Evolutionary conservation across 1,140 invertebrate species (phyloP).

Genomic region (Ceratitis capitata): DNA sequence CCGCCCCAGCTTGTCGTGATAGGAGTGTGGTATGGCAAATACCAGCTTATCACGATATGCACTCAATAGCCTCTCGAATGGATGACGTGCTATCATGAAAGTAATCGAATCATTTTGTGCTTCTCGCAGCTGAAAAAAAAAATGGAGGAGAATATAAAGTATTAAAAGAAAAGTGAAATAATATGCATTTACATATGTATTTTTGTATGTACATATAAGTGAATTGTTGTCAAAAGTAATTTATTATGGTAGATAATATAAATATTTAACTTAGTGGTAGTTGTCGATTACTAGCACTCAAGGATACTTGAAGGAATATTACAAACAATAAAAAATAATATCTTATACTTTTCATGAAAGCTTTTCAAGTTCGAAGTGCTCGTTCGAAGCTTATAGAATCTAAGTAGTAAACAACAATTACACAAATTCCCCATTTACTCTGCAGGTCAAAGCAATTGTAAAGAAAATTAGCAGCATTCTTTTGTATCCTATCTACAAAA

Average conservation of each 20-base stretch:
- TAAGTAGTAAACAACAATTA: no score
- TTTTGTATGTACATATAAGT: background rate
- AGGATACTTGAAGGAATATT: background rate
- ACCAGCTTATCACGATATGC: conserved; percentile 91
- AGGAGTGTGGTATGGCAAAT: conserved; percentile 80
- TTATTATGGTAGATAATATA: conserved; percentile 21
- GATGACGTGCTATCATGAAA: conserved; percentile 89
- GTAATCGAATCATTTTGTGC: conserved; percentile 73
- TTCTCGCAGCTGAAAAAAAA: conserved; percentile 53
- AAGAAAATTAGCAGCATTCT: no score
- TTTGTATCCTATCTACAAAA: no score
- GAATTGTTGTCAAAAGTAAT: background rate
- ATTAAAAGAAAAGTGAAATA: background rate
- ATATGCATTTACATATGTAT: background rate
- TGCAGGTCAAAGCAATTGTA: no score
- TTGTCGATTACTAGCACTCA: background rate
- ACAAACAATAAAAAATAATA: no score
- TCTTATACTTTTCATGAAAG: no score
- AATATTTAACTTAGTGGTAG: background rate
- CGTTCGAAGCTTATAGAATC: no score
- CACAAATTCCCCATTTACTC: no score
- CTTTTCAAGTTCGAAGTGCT: no score
- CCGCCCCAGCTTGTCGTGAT: conserved; percentile 80
- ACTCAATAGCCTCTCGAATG: conserved; percentile 87
- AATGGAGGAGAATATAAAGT: background rate